A percentile compares a stretch with the other conserved stretches of the same genome.
phyloP scores from a whole-genome alignment of 2,797 vertebrate genomes.

The Onychomys torridus region DNA sequence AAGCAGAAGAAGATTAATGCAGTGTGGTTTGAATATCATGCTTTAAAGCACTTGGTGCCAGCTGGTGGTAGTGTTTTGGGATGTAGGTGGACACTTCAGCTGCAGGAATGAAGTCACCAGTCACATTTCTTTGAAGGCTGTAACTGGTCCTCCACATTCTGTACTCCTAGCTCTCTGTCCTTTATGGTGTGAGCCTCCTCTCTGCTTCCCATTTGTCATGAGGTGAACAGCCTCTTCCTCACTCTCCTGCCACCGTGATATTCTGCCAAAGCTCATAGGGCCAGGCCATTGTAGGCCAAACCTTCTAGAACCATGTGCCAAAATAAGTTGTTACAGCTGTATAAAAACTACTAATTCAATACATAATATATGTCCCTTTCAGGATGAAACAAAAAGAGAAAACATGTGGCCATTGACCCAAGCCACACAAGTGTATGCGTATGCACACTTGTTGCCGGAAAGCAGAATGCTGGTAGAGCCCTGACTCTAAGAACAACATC shows the following conservation, averaged over 20 bases:
- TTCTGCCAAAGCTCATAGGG: background rate
- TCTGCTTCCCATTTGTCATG: background rate
- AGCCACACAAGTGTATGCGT: accelerated
- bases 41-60: background rate
- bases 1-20: no score
- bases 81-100: background rate
- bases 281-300: background rate
- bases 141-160: background rate
- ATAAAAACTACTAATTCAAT: background rate
- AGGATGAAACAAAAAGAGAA: background rate
- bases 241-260: background rate
- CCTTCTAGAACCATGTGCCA: background rate
- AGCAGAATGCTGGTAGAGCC: accelerated
- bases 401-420: background rate
- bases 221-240: background rate
- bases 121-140: background rate
- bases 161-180: background rate
- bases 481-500: accelerated
- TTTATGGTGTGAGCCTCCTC: background rate
- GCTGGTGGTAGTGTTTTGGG: background rate
- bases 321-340: background rate
- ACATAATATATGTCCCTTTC: accelerated
- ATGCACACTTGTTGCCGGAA: background rate
- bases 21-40: background rate
- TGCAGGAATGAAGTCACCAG: background rate